A percentile compares a stretch with the other conserved stretches of the same genome.
Evolutionary conservation across 2,888 invertebrate species (phyloP).

Genomic region (Plutella xylostella): DNA sequence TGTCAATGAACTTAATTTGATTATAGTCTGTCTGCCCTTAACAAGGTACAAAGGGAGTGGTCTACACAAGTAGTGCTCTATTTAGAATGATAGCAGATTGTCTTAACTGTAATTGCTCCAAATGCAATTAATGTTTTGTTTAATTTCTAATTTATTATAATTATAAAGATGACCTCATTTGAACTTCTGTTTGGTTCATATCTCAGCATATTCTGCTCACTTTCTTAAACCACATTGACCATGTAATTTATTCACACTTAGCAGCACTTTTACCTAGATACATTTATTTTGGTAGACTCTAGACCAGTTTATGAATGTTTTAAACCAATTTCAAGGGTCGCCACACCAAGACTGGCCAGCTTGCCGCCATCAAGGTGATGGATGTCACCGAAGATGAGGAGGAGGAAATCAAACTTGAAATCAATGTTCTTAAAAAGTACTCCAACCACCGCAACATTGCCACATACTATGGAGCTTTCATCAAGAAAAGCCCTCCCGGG

Average conservation of each 20-base stretch:
- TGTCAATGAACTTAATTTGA: conserved; percentile 49
- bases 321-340: conserved; percentile 89
- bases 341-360: conserved; percentile 99
- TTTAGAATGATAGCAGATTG: too few species aligned
- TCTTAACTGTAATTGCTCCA: too few species aligned
- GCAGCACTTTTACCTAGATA: background rate
- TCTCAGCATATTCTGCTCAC: too few species aligned
- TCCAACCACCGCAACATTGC: conserved; percentile 99
- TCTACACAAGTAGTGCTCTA: too few species aligned
- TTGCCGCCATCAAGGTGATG: conserved; percentile 99
- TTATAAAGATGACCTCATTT: too few species aligned
- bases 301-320: background rate
- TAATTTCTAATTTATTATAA: too few species aligned
- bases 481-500: conserved; percentile 98
- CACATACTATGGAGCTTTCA: conserved; percentile 99
- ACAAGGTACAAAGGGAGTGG: conserved; percentile 2
- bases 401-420: conserved; percentile 99
- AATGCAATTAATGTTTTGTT: too few species aligned
- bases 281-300: background rate
- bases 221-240: too few species aligned
- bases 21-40: conserved; percentile 5
- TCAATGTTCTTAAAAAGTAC: conserved; percentile 99
- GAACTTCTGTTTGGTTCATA: too few species aligned
- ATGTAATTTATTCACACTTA: too few species aligned
- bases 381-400: conserved; percentile 99